phyloP scores from a whole-genome alignment of 2,888 invertebrate genomes.

The Dynastes grantii region DNA sequence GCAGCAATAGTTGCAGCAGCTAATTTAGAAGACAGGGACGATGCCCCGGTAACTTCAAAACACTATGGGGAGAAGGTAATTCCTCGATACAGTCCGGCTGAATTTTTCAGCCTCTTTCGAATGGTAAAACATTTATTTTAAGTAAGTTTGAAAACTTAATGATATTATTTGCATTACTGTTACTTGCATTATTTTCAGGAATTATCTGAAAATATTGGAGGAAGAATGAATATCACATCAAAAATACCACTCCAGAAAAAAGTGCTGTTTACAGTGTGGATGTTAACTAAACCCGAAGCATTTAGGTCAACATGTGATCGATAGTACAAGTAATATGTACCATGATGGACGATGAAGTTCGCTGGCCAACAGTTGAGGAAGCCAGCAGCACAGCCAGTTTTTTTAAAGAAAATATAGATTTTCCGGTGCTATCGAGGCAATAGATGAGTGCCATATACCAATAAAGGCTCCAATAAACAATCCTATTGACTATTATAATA shows the following conservation, averaged over 20 bases:
- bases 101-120: no score
- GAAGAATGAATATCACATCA: background rate
- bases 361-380: conserved; percentile 14
- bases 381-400: background rate
- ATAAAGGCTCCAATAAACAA: conserved; percentile 29
- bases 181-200: background rate
- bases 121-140: no score
- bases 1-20: no score
- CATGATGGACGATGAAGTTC: conserved; percentile 17
- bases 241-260: background rate
- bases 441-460: conserved; percentile 31
- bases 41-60: no score
- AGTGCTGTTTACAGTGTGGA: background rate
- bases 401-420: conserved; percentile 5
- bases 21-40: no score
- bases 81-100: no score
- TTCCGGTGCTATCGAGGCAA: conserved; percentile 23
- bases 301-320: background rate
- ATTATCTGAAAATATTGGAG: background rate
- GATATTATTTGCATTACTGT: no score
- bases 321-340: conserved; percentile 1
- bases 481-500: conserved; percentile 16
- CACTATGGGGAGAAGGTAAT: no score
- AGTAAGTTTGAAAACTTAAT: no score
- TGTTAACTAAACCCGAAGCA: background rate